These are phyloP conservation scores for Epinotia demarniana DNA, from an alignment of 2,888 invertebrate genomes.

Conservation along the genomic window DNA sequence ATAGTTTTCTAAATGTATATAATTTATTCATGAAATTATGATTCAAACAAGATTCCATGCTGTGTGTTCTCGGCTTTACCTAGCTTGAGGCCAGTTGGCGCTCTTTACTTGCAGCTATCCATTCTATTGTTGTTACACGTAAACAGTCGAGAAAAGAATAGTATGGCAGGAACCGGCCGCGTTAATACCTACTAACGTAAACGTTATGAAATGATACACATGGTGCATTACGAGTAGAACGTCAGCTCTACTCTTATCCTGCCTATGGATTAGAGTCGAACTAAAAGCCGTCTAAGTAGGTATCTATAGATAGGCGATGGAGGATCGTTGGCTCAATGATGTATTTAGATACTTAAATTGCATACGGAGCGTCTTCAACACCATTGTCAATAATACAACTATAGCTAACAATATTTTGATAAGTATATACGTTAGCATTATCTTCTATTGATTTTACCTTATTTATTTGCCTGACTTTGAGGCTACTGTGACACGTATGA, in stretches of 20 bases:
- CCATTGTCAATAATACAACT: too few relatives aligned
- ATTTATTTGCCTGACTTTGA: too few relatives aligned
- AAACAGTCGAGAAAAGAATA: constrained; percentile 77
- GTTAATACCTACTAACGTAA: constrained; percentile 56
- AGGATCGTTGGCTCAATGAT: neutral
- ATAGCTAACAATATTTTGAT: too few relatives aligned
- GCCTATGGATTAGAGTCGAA: neutral
- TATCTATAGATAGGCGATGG: neutral
- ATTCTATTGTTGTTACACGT: constrained; percentile 67
- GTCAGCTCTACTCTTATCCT: constrained; percentile 2
- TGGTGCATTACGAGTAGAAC: constrained; percentile 41
- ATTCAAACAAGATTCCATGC: neutral
- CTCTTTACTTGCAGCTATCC: constrained; percentile 60
- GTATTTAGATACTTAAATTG: neutral
- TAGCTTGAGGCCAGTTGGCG: constrained; percentile 63
- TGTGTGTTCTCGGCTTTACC: constrained; percentile 19
- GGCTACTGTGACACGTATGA: too few relatives aligned
- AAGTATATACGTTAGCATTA: too few relatives aligned
- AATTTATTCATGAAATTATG: neutral
- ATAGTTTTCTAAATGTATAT: neutral
- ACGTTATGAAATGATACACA: constrained; percentile 45
- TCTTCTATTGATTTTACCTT: too few relatives aligned
- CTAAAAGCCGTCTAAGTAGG: neutral
- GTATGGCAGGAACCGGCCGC: constrained; percentile 66
- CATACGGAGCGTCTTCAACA: too few relatives aligned